Evolutionary conservation across 2,113 vertebrate species (phyloP), one percentile per base, ranked within the genome.

Genomic region (Struthio camelus): DNA sequence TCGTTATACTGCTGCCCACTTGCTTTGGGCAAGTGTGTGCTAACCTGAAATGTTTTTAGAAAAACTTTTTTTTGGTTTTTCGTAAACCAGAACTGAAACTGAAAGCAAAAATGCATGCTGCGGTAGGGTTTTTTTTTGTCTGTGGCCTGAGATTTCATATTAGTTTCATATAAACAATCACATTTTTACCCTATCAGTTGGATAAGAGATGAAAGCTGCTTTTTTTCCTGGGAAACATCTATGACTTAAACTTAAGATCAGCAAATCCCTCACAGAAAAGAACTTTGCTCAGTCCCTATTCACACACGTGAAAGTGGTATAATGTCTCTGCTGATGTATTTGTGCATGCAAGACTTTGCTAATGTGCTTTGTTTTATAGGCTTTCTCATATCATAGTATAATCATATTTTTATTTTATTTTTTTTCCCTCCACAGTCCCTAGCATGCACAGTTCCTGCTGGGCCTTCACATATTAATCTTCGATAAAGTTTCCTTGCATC

Each of bases 281-380:
- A 72, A 85, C 66, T 46, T 90, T 40, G 23, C 58, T 93, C 89
- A 77, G 44, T 93, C 84, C 93, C 64, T 77, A 85, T 92, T 94
- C 65, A 87, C 17, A 84, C 85, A 22, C 36, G 28, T 48, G 69
- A 80, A 73, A 77, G 28, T 44, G 46, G 28, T 92, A 44, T 53
- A 85, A 81, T 34, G 53, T 62, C 61, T 81, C 53, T 85, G 69
- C 70, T 78, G 87, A 70, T 92, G 82, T 91, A 87, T 93, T 94
- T 90, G 50, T 83, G 65, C 71, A 77, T 89, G 89, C 93, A 90
- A 92, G 95, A 91, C 50, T 85, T 94, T 96, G 62, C 93, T 95
- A 92, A 95, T 87, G 72, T 23, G 13, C 50, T 93, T 93, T 93
- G 85, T 94, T 94, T 91, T 96, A 96, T 94, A 80, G 50, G 25